Evolutionary conservation across 2,113 vertebrate genomes (phyloP), one percentile per base, ranked within the genome.

Genomic region (Manacus vitellinus): DNA sequence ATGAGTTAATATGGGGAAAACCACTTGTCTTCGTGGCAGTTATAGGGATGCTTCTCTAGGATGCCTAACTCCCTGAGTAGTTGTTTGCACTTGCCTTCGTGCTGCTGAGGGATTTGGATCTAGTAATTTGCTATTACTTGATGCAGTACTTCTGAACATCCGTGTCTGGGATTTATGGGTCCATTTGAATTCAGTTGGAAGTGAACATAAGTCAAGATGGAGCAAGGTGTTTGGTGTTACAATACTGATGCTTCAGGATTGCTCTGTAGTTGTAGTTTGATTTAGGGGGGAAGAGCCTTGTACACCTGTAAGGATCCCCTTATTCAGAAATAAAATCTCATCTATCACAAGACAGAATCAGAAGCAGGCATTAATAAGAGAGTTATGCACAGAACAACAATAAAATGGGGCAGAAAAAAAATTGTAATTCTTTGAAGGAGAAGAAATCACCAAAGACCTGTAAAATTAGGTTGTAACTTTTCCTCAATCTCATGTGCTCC

Each of bases 21-120:
- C 23, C 0, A 0, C 12, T 78, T 90, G 22, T 13, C 19, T 61
- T 61, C 1, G 0, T 72, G 43, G 35, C 16, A 15, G 6, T 13
- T 88, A 22, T 28, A 75, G 9, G 18, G 10, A 2, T 62, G 7
- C 11, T 65, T 67, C 75, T 46, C 58, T 33, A 28, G 28, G 13
- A 8, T 61, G 14, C 13, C 9, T 43, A 41, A 12, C 20, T 90
- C 24, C 35, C 9, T 12, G 23, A 46, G 35, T 31, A 33, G 24
- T 5, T 54, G 24, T 49, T 84, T 33, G 62, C 14, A 9, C 9
- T 58, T 85, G 31, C 14, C 7, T 55, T 72, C 2, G 0, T 88
- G 14, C 21, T 85, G 16, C 19, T 21, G 14, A 23, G 8, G 52
- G 10, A 4, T 78, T 78, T 89, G 19, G 19, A 56, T 16, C 35